These are phyloP conservation scores for Anhinga anhinga DNA, from an alignment of 2,113 vertebrate species.

Conservation along the genomic window DNA sequence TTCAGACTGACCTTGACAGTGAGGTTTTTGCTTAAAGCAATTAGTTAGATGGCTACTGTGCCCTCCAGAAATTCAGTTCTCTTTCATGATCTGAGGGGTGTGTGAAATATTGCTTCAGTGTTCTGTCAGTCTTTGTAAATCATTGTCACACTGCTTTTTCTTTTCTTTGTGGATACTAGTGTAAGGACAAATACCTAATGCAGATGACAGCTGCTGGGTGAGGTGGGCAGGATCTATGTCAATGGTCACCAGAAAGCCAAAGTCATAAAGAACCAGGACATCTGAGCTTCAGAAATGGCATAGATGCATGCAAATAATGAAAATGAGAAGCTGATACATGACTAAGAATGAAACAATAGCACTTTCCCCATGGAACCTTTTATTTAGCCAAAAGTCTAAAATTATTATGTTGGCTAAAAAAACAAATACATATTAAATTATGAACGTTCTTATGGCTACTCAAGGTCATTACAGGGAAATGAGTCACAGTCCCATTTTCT, in stretches of 20 bases:
- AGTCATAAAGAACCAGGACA: neutral
- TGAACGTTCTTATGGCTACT: neutral
- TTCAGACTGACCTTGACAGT: constrained; percentile 23
- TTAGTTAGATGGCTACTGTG: constrained; percentile 20
- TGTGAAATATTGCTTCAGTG: neutral
- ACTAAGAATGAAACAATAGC: neutral
- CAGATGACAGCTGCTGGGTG: neutral
- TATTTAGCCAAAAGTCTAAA: neutral
- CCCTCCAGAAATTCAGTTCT: neutral
- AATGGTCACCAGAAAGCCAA: neutral
- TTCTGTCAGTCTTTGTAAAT: neutral
- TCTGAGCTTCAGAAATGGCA: neutral
- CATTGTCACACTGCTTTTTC: neutral
- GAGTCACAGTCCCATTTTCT: neutral
- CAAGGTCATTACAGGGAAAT: neutral
- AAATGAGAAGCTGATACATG: neutral
- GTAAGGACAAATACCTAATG: neutral
- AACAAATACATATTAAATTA: fast-evolving
- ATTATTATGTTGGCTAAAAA: neutral
- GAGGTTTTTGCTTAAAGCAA: constrained; percentile 4
- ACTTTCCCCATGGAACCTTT: neutral
- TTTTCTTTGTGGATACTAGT: neutral
- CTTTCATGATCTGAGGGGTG: neutral
- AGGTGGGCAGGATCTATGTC: neutral
- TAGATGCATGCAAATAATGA: neutral